Evolutionary conservation across 2,113 vertebrate species (phyloP).

Genomic region (Calcarius ornatus): DNA sequence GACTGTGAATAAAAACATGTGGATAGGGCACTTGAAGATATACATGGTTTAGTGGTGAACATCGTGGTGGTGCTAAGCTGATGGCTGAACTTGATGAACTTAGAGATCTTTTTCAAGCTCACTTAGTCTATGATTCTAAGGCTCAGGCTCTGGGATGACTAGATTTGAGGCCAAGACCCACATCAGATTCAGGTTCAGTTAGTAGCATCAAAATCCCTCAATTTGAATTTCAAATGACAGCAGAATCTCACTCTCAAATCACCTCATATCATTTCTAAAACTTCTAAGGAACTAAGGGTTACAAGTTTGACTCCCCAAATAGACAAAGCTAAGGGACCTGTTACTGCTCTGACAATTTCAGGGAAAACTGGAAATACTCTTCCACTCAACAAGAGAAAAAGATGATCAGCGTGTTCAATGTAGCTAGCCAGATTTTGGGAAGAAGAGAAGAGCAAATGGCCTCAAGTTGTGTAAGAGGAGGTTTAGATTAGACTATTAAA

Average conservation of each 20-base stretch:
- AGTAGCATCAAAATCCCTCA: neutral
- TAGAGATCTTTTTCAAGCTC: neutral
- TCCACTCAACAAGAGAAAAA: neutral
- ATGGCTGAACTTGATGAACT: neutral
- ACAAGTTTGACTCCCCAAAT: neutral
- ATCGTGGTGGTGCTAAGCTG: neutral
- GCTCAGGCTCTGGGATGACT: rapidly evolving
- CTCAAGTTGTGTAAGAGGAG: neutral
- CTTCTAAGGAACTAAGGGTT: neutral
- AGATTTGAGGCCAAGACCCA: neutral
- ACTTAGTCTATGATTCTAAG: neutral
- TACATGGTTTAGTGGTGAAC: neutral
- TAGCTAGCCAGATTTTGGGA: neutral
- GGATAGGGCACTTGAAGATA: neutral
- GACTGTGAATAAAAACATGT: neutral
- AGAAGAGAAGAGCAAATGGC: neutral
- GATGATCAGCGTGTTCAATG: neutral
- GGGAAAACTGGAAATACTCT: neutral
- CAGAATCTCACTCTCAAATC: neutral
- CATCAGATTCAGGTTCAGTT: neutral
- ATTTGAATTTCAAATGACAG: neutral
- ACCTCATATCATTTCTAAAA: neutral
- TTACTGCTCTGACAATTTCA: neutral
- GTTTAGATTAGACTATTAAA: neutral
- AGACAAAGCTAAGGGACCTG: neutral